phyloP scores from a whole-genome alignment of 2,888 invertebrate genomes.

The Sarcophaga subvicina region DNA sequence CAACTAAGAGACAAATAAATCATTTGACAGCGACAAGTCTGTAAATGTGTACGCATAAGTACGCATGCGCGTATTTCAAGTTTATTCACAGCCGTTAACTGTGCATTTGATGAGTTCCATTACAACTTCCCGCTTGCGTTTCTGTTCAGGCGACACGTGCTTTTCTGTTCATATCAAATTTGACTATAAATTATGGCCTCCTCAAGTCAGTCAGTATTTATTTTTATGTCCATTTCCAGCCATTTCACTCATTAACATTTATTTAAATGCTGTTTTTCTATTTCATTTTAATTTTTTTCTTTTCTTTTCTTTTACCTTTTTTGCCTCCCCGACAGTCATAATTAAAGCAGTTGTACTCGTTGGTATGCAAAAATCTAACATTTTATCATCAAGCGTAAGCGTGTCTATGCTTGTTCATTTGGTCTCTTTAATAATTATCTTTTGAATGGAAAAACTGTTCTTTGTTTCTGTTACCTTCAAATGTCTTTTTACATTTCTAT shows the following conservation, averaged over 20 bases:
- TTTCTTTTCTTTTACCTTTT: no score
- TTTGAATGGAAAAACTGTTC: background rate
- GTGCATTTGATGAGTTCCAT: background rate
- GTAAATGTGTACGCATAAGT: background rate
- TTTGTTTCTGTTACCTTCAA: background rate
- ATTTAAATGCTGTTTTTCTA: background rate
- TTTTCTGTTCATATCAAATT: slow-evolving; percentile 1
- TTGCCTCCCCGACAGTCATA: background rate
- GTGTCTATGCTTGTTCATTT: no score
- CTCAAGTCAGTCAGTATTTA: slow-evolving; percentile 5
- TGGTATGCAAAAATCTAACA: background rate
- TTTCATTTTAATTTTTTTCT: background rate
- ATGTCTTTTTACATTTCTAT: background rate
- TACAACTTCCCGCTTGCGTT: background rate
- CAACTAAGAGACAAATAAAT: slow-evolving; percentile 4
- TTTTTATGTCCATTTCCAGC: background rate
- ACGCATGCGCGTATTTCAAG: background rate
- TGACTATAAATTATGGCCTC: background rate
- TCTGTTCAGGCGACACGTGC: background rate
- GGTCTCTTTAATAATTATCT: no score
- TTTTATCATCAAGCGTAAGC: background rate
- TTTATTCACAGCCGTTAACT: background rate
- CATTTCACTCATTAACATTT: slow-evolving; percentile 14
- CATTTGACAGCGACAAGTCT: background rate
- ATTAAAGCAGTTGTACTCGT: background rate